Evolutionary conservation across 1,140 invertebrate species (phyloP).

Genomic region (Thaumetopoea pityocampa): DNA sequence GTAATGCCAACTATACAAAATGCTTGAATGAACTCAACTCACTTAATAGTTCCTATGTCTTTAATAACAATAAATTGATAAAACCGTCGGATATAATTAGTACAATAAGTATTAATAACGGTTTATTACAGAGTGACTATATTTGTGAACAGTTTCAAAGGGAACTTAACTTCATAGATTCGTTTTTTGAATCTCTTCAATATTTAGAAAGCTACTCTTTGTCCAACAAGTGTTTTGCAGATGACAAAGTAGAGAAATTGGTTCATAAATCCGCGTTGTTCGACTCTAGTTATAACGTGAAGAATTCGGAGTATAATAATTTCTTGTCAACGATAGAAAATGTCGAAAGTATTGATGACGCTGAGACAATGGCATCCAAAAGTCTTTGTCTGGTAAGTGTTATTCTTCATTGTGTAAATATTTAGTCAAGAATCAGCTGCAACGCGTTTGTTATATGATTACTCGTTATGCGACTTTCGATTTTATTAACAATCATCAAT

Average conservation of each 20-base stretch:
- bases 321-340: slow-evolving; percentile 55
- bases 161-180: slow-evolving; percentile 67
- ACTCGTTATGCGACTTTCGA: background rate
- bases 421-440: slow-evolving; percentile 8
- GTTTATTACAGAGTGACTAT: slow-evolving; percentile 45
- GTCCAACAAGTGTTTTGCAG: slow-evolving; percentile 43
- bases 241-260: slow-evolving; percentile 46
- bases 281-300: slow-evolving; percentile 33
- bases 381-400: slow-evolving; percentile 71
- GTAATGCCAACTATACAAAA: slow-evolving; percentile 12
- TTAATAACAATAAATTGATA: slow-evolving; percentile 52
- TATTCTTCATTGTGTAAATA: slow-evolving; percentile 55
- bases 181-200: slow-evolving; percentile 67
- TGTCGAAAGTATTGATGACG: slow-evolving; percentile 48
- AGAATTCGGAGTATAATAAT: slow-evolving; percentile 43
- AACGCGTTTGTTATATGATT: background rate
- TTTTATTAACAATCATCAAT: slow-evolving; percentile 1
- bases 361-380: slow-evolving; percentile 66
- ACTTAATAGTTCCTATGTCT: slow-evolving; percentile 34
- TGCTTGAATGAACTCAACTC: slow-evolving; percentile 29
- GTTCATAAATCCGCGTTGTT: slow-evolving; percentile 31
- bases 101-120: slow-evolving; percentile 53
- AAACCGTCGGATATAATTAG: slow-evolving; percentile 67
- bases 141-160: slow-evolving; percentile 62
- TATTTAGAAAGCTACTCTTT: slow-evolving; percentile 60